Evolutionary conservation across 1,140 invertebrate genomes (phyloP), one percentile per base, ranked within the genome.

Genomic region (Zaprionus gabonicus): DNA sequence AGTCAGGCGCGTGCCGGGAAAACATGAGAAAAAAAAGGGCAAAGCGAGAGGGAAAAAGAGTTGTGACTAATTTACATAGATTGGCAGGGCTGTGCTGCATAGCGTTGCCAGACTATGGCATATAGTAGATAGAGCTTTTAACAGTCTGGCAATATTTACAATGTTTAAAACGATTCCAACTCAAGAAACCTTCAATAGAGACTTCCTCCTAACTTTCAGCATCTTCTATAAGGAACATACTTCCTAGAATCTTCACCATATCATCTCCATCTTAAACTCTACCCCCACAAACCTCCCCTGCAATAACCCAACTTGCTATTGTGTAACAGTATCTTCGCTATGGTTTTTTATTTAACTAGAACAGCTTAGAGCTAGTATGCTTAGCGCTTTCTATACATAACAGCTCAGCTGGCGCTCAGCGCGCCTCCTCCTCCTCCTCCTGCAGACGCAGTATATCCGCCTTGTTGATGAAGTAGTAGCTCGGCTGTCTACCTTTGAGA

Each of bases 381-480:
- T 34, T 34, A 34, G 25, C 41, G 27, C 64, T 34, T 20, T 20
- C 41, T 72, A 73, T 68, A 65, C 44, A 57, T 59, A 67, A 51
- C 51, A 41, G 27, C 31, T 49, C n/a, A n/a, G n/a, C n/a, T n/a
- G n/a, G n/a, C n/a, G 27, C 38, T 91, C 76, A 92, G 69, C 91
- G 92, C 57, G 80, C 82, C 70, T 93, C 91, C 83, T 96, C 95
- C 85, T 97, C 96, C 92, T 98, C 96, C 85, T 97, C 96, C 93
- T 97, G 96, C n/a, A 97, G 94, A 63, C 95, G 94, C 57, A 96
- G 92, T 79, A 98, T 97, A 74, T 98, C 97, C 10, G 96, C 96
- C 93, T 97, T 97, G 85, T 98, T 98, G 95, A 98, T 97, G 85
- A 97, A 98, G 92, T 98, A 98, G 92, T 97, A 98, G n/a, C 96